Conservation (phyloP, 2,113 vertebrate genomes). For the Choloepus hoffmanni region DNA sequence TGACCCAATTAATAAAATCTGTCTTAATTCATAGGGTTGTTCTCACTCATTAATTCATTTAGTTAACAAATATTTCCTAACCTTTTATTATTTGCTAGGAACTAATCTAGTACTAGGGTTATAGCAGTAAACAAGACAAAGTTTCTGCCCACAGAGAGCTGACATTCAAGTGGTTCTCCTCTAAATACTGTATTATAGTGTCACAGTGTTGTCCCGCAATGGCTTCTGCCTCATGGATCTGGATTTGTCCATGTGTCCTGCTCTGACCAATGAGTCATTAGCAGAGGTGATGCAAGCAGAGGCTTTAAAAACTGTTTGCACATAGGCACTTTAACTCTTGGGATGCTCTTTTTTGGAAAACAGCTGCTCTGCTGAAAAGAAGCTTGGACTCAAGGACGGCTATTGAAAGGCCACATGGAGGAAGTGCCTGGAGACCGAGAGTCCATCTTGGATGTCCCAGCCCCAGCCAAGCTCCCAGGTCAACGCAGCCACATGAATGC, state of each 20-base stretch:
- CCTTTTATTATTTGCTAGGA: background rate
- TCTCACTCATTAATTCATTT: background rate
- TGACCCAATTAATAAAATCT: slow-evolving; percentile 21
- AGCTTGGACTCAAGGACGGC: background rate
- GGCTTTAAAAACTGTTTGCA: background rate
- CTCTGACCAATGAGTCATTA: background rate
- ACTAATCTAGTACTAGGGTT: background rate
- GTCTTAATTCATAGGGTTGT: background rate
- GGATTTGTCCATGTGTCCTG: background rate
- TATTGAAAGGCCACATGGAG: background rate
- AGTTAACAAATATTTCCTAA: slow-evolving; percentile 8
- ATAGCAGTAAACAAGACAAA: background rate
- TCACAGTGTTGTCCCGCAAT: background rate
- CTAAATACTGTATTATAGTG: no score
- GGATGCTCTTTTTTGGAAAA: background rate
- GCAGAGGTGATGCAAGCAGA: background rate
- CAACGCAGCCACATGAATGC: background rate
- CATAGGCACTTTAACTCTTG: background rate
- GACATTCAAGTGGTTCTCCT: background rate
- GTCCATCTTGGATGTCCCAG: background rate
- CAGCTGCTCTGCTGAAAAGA: background rate
- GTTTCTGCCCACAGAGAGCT: background rate
- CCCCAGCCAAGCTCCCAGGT: background rate
- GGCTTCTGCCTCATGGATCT: background rate
- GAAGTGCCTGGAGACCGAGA: background rate